These are phyloP conservation scores for Agonopterix heracliana DNA, from an alignment of 2,888 invertebrate species.

Conservation along the genomic window DNA sequence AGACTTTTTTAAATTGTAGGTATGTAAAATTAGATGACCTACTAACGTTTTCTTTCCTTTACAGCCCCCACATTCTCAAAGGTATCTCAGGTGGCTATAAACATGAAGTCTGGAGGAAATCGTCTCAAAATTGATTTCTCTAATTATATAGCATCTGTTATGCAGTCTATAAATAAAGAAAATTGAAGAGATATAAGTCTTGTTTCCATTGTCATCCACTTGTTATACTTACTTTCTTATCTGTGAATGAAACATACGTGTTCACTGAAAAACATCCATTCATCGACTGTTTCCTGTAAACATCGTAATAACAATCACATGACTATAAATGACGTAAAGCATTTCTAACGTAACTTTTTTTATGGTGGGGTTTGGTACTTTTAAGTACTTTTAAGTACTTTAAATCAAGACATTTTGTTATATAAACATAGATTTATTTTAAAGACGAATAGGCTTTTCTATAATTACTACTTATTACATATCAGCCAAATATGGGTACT, in stretches of 20 bases:
- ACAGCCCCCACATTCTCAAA: slow-evolving; percentile 77
- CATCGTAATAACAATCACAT: slow-evolving; percentile 3
- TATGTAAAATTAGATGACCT: no score
- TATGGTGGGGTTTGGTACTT: slow-evolving; percentile 1
- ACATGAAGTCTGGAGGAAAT: slow-evolving; percentile 75
- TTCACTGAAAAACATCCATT: slow-evolving; percentile 43
- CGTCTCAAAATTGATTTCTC: slow-evolving; percentile 77
- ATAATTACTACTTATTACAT: slow-evolving; percentile 31
- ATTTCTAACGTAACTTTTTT: not conserved
- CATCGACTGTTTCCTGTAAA: slow-evolving; percentile 17
- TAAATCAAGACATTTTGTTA: slow-evolving; percentile 43
- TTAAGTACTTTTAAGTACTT: slow-evolving; percentile 8
- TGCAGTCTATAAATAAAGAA: slow-evolving; percentile 55
- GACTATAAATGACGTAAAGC: not conserved
- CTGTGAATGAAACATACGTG: slow-evolving; percentile 16
- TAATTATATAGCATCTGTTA: slow-evolving; percentile 58
- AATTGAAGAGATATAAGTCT: slow-evolving; percentile 17
- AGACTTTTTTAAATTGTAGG: no score
- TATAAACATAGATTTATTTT: slow-evolving; percentile 61
- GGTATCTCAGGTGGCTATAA: slow-evolving; percentile 76
- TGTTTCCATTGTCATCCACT: not conserved
- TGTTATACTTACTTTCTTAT: slow-evolving; percentile 22
- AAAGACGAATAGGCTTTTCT: slow-evolving; percentile 48
- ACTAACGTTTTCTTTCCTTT: slow-evolving; percentile 24
- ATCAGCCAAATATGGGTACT: slow-evolving; percentile 19